Conservation (phyloP, 1,140 invertebrate genomes). For the Reticulitermes speratus region DNA sequence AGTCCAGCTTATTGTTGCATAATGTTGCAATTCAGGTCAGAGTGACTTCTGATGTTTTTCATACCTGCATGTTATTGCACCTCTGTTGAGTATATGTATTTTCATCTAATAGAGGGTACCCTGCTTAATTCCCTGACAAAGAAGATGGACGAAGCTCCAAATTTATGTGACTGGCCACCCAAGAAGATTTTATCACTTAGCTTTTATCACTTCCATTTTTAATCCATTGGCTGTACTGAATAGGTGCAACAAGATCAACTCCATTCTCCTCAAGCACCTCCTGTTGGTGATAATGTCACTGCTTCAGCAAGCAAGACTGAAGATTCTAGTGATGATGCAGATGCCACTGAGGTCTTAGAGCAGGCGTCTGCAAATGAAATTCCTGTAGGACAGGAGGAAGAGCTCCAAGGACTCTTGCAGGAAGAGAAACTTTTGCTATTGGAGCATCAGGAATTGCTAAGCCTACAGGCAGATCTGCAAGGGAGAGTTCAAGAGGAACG, state of each 20-base stretch:
- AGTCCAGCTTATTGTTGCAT: too few species aligned
- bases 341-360: neutral
- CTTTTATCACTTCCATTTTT: too few species aligned
- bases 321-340: neutral
- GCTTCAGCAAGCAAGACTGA: neutral
- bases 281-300: neutral
- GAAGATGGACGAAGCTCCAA: too few species aligned
- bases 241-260: neutral
- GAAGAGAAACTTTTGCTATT: constrained; percentile 50
- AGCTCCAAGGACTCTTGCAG: constrained; percentile 35
- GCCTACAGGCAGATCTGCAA: constrained; percentile 62
- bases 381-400: constrained; percentile 26
- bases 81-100: too few species aligned
- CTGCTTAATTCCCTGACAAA: too few species aligned
- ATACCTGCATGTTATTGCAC: too few species aligned
- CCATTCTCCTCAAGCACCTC: neutral
- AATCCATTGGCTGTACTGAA: too few species aligned
- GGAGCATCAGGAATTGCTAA: constrained; percentile 65
- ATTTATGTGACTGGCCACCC: too few species aligned
- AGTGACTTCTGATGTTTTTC: too few species aligned
- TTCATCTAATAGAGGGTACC: too few species aligned
- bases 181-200: too few species aligned
- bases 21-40: too few species aligned
- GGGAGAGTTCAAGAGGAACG: constrained; percentile 64
- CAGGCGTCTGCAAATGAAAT: neutral